A percentile compares a stretch with the other conserved stretches of the same genome.
Evolutionary conservation across 2,113 vertebrate species (phyloP).

Genomic region (Rutilus rutilus): DNA sequence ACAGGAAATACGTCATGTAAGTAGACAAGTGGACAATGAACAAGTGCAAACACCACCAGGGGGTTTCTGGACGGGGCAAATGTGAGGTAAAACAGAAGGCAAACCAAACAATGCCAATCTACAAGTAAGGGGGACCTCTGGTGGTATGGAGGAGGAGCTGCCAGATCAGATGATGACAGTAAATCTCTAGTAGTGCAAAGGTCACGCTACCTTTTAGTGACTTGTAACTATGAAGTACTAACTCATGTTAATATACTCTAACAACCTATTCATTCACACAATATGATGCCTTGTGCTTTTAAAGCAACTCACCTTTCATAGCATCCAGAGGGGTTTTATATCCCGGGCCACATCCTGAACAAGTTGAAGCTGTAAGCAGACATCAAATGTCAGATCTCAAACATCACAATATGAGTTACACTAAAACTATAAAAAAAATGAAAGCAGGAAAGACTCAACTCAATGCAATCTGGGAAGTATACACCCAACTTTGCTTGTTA

Average conservation of each 20-base stretch:
- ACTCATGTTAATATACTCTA: background rate
- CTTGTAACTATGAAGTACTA: background rate
- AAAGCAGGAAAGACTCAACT: background rate
- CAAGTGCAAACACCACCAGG: too few relatives aligned
- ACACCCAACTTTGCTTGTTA: background rate
- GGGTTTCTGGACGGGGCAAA: too few relatives aligned
- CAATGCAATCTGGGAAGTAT: background rate
- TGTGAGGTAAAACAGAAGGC: background rate
- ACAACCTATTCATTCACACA: background rate
- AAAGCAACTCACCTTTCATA: constrained; percentile 85
- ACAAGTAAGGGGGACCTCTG: background rate
- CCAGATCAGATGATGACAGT: background rate
- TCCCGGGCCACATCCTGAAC: constrained; percentile 85
- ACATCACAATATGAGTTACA: background rate
- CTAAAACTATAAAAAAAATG: background rate
- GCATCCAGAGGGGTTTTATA: constrained; percentile 86
- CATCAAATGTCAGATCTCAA: constrained; percentile 9
- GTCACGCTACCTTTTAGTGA: background rate
- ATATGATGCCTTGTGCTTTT: background rate
- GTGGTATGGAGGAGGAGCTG: background rate
- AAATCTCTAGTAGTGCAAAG: background rate
- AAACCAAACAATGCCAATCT: background rate
- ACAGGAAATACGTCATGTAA: too few relatives aligned
- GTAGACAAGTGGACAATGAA: too few relatives aligned
- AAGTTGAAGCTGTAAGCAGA: constrained; percentile 72